A percentile compares a stretch with the other conserved stretches of the same genome.
Conservation (phyloP, 2,888 invertebrate species). For the Aelia acuminata region DNA sequence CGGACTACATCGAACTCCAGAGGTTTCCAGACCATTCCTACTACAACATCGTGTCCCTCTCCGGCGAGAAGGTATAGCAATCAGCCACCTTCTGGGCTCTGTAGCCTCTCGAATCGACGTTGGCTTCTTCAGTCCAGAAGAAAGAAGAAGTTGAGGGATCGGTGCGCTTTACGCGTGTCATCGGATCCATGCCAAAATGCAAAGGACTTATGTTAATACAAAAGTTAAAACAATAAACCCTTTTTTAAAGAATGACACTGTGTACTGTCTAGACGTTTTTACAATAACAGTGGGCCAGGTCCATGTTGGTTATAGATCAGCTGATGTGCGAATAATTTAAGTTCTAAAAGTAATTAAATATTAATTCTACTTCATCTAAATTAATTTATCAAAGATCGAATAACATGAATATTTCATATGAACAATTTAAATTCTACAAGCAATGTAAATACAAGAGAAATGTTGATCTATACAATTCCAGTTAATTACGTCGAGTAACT, state of each 20-base stretch:
- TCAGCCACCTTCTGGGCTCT: constrained; percentile 23
- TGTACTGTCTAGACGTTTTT: background rate
- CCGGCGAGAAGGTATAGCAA: constrained; percentile 82
- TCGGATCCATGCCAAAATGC: background rate
- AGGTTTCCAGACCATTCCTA: constrained; percentile 94
- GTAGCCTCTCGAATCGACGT: background rate
- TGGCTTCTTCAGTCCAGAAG: constrained; percentile 3
- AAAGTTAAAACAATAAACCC: background rate
- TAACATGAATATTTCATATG: no score
- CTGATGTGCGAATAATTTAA: no score
- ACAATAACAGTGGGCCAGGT: no score
- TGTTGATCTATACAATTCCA: no score
- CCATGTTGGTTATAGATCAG: no score
- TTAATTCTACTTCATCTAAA: no score
- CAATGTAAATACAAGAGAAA: no score
- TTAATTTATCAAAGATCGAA: no score
- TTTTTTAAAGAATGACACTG: background rate
- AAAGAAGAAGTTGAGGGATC: background rate
- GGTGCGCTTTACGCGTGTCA: background rate
- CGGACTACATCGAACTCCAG: constrained; percentile 93
- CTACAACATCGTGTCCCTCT: constrained; percentile 87
- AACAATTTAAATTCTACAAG: no score
- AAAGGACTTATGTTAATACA: background rate
- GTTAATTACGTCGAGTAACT: no score
- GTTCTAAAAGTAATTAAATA: no score